These are phyloP conservation scores for Alauda arvensis DNA, from an alignment of 2,797 vertebrate species.

Conservation along the genomic window DNA sequence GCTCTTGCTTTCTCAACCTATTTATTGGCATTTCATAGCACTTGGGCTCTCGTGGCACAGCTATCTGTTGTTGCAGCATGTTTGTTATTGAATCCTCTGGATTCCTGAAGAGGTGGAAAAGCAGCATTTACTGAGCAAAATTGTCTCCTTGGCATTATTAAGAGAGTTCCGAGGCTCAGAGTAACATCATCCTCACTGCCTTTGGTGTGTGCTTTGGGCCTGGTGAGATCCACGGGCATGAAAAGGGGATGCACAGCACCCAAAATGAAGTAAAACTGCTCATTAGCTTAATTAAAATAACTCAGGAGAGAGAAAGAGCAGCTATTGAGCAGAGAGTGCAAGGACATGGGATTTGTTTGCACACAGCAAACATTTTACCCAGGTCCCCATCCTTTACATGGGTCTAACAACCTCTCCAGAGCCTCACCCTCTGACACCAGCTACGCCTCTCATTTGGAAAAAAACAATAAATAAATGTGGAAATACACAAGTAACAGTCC, in stretches of 20 bases:
- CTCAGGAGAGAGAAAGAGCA: neutral
- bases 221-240: neutral
- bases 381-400: neutral
- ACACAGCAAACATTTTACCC: neutral
- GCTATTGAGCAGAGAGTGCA: neutral
- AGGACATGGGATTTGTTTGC: neutral
- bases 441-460: neutral
- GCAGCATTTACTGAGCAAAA: neutral
- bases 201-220: rapidly evolving
- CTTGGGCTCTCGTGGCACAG: neutral
- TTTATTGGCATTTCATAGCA: neutral
- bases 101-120: neutral
- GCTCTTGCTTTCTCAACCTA: neutral
- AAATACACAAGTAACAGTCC: neutral
- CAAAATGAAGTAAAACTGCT: neutral
- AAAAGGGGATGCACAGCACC: neutral
- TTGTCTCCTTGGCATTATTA: rapidly evolving
- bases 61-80: rapidly evolving
- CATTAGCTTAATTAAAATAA: neutral
- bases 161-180: neutral
- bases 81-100: neutral
- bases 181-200: neutral
- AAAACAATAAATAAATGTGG: neutral
- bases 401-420: neutral
- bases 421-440: neutral